Conservation (phyloP, 1,140 invertebrate species). For the Drosophila parvula region DNA sequence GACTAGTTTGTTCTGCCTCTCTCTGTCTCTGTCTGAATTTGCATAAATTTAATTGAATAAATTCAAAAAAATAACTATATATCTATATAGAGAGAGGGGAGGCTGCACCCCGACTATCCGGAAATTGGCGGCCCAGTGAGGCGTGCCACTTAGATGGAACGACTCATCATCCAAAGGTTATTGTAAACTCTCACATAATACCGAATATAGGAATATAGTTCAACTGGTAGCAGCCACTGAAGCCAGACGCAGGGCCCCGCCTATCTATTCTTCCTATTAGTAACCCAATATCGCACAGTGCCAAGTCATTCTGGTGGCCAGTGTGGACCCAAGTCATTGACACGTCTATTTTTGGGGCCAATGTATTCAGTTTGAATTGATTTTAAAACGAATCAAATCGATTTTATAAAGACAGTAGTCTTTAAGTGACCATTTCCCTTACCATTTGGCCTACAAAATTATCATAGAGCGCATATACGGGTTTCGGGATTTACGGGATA, state of each 20-base stretch:
- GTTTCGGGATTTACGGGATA: not conserved
- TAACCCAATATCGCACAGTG: not conserved
- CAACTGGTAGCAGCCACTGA: constrained; percentile 25
- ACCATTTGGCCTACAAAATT: not conserved
- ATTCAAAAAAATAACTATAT: not conserved
- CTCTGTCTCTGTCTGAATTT: constrained; percentile 10
- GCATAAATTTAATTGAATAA: constrained; percentile 26
- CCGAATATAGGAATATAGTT: constrained; percentile 29
- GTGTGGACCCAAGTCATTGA: constrained; percentile 35
- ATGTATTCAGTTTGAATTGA: constrained; percentile 28
- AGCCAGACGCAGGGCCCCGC: constrained; percentile 25
- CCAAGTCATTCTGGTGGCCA: constrained; percentile 18
- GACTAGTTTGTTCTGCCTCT: constrained; percentile 3
- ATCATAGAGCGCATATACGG: not conserved
- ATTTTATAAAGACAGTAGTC: constrained; percentile 19
- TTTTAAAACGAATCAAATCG: not conserved
- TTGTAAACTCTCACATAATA: not conserved
- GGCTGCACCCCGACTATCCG: constrained; percentile 24
- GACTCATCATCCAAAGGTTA: constrained; percentile 20
- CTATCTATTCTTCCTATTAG: constrained; percentile 25
- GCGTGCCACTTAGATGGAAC: constrained; percentile 15
- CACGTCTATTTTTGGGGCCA: constrained; percentile 40
- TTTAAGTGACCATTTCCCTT: not conserved
- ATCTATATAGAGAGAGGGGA: not conserved
- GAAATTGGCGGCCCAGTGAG: constrained; percentile 45